Conservation (phyloP, 2,888 invertebrate genomes). For the Epistrophe grossulariae region DNA sequence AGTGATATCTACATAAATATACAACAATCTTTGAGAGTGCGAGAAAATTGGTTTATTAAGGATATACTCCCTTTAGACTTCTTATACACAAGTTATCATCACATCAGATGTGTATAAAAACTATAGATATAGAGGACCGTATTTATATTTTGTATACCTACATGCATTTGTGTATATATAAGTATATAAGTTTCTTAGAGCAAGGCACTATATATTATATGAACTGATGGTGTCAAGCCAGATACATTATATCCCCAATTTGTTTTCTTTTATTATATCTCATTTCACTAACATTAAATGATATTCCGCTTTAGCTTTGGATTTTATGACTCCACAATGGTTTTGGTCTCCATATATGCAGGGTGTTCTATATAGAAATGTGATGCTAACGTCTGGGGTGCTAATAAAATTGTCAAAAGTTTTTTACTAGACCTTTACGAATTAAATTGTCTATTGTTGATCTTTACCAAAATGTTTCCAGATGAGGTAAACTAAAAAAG, state of each 20-base stretch:
- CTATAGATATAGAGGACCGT: neutral
- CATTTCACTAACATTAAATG: constrained; percentile 23
- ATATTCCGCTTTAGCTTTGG: neutral
- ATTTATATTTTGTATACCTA: neutral
- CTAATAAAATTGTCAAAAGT: too few species aligned
- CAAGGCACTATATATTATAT: neutral
- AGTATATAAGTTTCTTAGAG: neutral
- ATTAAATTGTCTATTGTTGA: too few species aligned
- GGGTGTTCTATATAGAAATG: neutral
- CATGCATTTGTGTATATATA: neutral
- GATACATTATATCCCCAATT: constrained; percentile 29
- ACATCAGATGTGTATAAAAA: neutral
- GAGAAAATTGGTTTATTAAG: constrained; percentile 55
- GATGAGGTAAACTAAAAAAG: too few species aligned
- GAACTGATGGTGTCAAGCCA: constrained; percentile 29
- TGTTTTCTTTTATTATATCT: constrained; percentile 27
- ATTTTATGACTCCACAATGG: neutral
- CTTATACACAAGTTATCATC: neutral
- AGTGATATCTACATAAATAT: neutral
- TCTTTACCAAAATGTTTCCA: too few species aligned
- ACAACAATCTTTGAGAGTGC: constrained; percentile 5
- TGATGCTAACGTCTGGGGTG: too few species aligned
- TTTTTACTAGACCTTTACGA: too few species aligned
- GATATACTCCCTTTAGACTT: constrained; percentile 13
- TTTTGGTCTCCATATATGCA: neutral